Base-by-base conservation (phyloP, 2,797 vertebrate species). In the Botia almorhae region DNA sequence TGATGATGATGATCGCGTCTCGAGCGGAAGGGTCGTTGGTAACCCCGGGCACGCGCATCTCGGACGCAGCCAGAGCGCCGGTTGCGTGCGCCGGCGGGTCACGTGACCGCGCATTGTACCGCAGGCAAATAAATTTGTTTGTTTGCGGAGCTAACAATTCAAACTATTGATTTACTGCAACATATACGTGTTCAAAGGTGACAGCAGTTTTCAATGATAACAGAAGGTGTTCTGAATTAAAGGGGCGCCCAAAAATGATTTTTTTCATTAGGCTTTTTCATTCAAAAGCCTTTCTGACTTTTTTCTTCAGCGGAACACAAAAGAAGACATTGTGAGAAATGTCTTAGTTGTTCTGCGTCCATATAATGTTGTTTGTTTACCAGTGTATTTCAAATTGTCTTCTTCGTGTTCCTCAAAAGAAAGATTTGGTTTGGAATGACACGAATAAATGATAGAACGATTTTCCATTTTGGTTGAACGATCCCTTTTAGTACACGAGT, bases 41-140 rank as follows among this genome's bases (percentile, higher is more conserved):
- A 50, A 69, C 80, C 75, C 26, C 58, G 56, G 77, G 72, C 76
- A 77, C 39, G 39, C 80, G 90, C 91, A 90, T 87, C 51, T 86
- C 75, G 70, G 85, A 75, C 55, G 13, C 43, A 50, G 43, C 81
- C 70, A 29, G 73, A 46, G 56, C 65, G 61, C 74, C 87, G 84
- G 85, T 88, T 78, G 79, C 91, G 92, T 90, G 91, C 90, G 82
- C 84, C 81, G 19, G 65, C 65, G 79, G 48, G 21, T 88, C 92
- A 94, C 26, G 90, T 93, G 92, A 92, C 87, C 36, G 43, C 0
- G 14, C 46, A 36, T 74, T 43, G 72, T 39, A 29, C 46, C 68
- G 68, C 60, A 76, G 23, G 61, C 53, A 71, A 80, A 64, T 75
- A 0, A 39, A 53, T 50, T 39, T 48, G 51, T 33, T 53, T 79